A percentile compares a stretch with the other conserved stretches of the same genome.
Evolutionary conservation across 2,113 vertebrate species (phyloP).

Genomic region (Phainopepla nitens): DNA sequence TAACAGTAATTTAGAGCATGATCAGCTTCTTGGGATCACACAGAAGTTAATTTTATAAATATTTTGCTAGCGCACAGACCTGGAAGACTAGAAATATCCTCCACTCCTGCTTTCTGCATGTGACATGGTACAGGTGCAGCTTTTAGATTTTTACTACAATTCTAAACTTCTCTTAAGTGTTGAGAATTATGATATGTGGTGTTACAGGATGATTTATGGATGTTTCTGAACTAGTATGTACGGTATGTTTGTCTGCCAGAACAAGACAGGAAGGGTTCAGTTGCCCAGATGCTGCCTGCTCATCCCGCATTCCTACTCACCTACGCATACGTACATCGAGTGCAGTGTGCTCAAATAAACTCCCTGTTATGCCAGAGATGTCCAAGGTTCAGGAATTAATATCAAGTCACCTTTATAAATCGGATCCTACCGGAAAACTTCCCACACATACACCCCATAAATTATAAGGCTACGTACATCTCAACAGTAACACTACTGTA

Average conservation of each 20-base stretch:
- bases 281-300: neutral
- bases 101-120: neutral
- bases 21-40: conserved; percentile 47
- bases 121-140: neutral
- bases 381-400: neutral
- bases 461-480: neutral
- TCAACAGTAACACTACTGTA: neutral
- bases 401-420: neutral
- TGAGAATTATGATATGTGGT: neutral
- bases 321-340: accelerated
- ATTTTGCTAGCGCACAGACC: neutral
- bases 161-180: neutral
- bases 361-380: neutral
- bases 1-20: conserved; percentile 41
- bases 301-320: neutral
- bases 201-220: neutral
- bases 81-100: neutral
- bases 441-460: neutral
- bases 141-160: neutral
- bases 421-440: neutral
- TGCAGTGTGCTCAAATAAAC: neutral
- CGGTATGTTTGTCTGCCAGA: neutral
- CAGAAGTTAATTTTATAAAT: conserved; percentile 28
- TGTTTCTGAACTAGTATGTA: neutral
- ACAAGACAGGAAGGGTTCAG: neutral